These are phyloP conservation scores for Nebria brevicollis DNA, from an alignment of 2,888 invertebrate species.

Conservation along the genomic window DNA sequence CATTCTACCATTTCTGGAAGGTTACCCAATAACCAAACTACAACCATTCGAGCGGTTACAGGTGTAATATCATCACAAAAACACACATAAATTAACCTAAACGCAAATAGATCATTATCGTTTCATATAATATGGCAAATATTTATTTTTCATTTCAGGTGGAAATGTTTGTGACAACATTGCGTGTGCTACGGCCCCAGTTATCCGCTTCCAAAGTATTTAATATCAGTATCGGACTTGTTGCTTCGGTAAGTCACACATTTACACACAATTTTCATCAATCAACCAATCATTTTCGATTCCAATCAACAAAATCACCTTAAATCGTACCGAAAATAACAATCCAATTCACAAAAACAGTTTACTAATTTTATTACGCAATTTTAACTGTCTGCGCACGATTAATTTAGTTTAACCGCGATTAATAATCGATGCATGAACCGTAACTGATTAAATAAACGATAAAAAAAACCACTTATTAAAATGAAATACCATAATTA, in stretches of 20 bases:
- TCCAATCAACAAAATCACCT: too few relatives aligned
- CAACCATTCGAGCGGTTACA: conserved; percentile 54
- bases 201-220: conserved; percentile 56
- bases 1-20: conserved; percentile 54
- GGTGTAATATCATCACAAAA: conserved; percentile 47
- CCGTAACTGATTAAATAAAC: neutral
- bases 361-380: too few relatives aligned
- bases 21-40: conserved; percentile 55
- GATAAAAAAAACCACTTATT: neutral
- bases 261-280: neutral
- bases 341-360: too few relatives aligned
- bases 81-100: neutral
- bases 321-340: too few relatives aligned
- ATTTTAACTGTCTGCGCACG: too few relatives aligned
- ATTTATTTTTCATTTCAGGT: conserved; percentile 50
- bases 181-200: conserved; percentile 54
- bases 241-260: conserved; percentile 55
- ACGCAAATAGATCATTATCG: neutral
- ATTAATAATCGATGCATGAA: neutral
- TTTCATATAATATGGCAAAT: conserved; percentile 14
- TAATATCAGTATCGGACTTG: conserved; percentile 54
- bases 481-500: neutral
- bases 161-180: conserved; percentile 55
- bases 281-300: too few relatives aligned
- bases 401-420: too few relatives aligned